Percentiles rank a stretch among this genome's conserved stretches.
These are phyloP conservation scores for Panorpa germanica DNA, from an alignment of 2,888 invertebrate genomes.

Conservation along the genomic window DNA sequence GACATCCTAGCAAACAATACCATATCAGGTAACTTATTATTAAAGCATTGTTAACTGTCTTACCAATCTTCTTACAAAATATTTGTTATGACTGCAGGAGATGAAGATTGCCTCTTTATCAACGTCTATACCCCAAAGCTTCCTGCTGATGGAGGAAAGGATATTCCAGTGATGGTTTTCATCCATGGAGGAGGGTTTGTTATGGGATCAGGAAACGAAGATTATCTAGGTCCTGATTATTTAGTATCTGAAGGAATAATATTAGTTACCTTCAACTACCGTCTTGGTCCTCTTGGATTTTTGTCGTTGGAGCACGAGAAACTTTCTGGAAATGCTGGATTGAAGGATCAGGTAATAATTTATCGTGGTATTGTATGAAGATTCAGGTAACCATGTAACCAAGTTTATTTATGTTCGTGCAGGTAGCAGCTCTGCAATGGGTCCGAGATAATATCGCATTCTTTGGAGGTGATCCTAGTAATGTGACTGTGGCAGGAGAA, in stretches of 20 bases:
- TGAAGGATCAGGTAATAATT: too few species aligned
- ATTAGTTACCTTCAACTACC: constrained; percentile 29
- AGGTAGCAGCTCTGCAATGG: constrained; percentile 26
- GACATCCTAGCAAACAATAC: too few species aligned
- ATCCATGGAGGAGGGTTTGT: constrained; percentile 28
- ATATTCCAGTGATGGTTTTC: too few species aligned
- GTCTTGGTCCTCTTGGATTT: constrained; percentile 29
- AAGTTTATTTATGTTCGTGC: too few species aligned
- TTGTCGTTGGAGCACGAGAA: constrained; percentile 22
- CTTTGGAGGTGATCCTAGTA: constrained; percentile 26
- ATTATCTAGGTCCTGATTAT: constrained; percentile 23
- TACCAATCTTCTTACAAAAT: too few species aligned
- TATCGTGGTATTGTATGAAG: too few species aligned
- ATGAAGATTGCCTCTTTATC: too few species aligned
- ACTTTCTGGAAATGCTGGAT: constrained; percentile 28
- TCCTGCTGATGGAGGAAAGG: constrained; percentile 15
- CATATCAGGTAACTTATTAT: too few species aligned
- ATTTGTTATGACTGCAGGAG: too few species aligned
- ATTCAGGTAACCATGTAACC: too few species aligned
- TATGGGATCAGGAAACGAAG: constrained; percentile 23
- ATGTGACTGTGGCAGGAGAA: constrained; percentile 26
- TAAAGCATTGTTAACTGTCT: too few species aligned
- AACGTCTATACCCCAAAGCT: constrained; percentile 25
- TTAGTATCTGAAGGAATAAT: too few species aligned
- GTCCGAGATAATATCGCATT: constrained; percentile 21